These are phyloP conservation scores for Platycheirus albimanus DNA, from an alignment of 2,888 invertebrate genomes.

Conservation along the genomic window DNA sequence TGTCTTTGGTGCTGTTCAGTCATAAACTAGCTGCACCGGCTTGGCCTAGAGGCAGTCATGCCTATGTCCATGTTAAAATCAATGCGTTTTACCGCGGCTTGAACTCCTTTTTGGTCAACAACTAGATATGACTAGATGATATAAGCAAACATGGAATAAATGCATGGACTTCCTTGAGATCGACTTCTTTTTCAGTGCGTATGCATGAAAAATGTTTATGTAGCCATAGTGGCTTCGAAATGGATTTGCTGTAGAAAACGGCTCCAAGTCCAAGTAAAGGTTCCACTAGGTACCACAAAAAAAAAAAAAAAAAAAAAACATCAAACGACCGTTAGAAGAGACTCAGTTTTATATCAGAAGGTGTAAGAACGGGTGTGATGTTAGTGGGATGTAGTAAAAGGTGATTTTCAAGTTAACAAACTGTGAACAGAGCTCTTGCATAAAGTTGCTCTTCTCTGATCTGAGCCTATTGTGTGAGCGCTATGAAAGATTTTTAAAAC, in stretches of 20 bases:
- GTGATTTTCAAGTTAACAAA: too few relatives aligned
- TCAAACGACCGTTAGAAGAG: constrained; percentile 1
- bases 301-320: too few relatives aligned
- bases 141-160: constrained; percentile 46
- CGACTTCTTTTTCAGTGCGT: constrained; percentile 3
- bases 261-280: not conserved
- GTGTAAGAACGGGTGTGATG: too few relatives aligned
- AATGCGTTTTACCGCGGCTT: constrained; percentile 26
- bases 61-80: constrained; percentile 27
- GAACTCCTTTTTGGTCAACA: constrained; percentile 36
- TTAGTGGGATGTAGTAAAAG: too few relatives aligned
- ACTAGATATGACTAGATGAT: constrained; percentile 31
- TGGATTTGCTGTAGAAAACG: constrained; percentile 1
- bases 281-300: too few relatives aligned
- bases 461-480: too few relatives aligned
- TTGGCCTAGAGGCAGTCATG: constrained; percentile 17
- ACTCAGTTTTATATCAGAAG: too few relatives aligned
- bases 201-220: not conserved
- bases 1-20: not conserved
- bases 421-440: too few relatives aligned
- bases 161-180: constrained; percentile 33
- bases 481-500: too few relatives aligned
- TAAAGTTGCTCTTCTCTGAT: too few relatives aligned
- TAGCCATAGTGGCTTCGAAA: not conserved
- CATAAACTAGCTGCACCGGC: not conserved